These are phyloP conservation scores for Bombus turneri DNA, from an alignment of 1,140 invertebrate genomes.

Conservation along the genomic window DNA sequence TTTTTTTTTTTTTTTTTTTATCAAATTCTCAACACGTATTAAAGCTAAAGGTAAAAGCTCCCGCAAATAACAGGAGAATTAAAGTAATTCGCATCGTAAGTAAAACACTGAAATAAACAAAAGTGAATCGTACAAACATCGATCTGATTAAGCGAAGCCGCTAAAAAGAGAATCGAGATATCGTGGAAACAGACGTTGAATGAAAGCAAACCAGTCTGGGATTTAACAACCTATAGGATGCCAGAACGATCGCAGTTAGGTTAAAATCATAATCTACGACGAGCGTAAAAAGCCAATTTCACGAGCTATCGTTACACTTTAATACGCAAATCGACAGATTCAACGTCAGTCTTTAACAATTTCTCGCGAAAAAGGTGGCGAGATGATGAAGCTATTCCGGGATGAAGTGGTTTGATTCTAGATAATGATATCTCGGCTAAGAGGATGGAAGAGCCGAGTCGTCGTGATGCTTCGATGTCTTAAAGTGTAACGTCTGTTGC, in stretches of 20 bases:
- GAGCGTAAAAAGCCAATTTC: not conserved
- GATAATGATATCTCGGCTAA: slow-evolving; percentile 35
- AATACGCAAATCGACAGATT: not conserved
- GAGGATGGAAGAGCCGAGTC: not conserved
- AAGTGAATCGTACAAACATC: not conserved
- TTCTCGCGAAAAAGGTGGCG: not conserved
- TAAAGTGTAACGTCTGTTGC: not conserved
- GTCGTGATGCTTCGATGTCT: not conserved
- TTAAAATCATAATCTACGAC: not conserved
- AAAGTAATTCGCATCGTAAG: not conserved
- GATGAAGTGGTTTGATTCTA: not conserved
- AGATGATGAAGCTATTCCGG: slow-evolving; percentile 21
- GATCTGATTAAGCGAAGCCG: too few relatives aligned
- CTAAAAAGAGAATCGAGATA: not conserved
- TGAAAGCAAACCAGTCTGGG: not conserved
- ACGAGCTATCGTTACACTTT: not conserved
- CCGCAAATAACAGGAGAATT: too few relatives aligned
- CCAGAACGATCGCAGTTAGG: not conserved
- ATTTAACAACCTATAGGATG: too few relatives aligned
- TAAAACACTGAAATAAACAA: not conserved
- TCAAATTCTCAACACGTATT: too few relatives aligned
- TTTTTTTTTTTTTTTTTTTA: too few relatives aligned
- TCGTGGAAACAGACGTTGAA: not conserved
- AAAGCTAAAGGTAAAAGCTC: too few relatives aligned
- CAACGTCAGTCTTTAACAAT: not conserved